Evolutionary conservation across 2,797 vertebrate species (phyloP).

Genomic region (Leptoclinus maculatus): DNA sequence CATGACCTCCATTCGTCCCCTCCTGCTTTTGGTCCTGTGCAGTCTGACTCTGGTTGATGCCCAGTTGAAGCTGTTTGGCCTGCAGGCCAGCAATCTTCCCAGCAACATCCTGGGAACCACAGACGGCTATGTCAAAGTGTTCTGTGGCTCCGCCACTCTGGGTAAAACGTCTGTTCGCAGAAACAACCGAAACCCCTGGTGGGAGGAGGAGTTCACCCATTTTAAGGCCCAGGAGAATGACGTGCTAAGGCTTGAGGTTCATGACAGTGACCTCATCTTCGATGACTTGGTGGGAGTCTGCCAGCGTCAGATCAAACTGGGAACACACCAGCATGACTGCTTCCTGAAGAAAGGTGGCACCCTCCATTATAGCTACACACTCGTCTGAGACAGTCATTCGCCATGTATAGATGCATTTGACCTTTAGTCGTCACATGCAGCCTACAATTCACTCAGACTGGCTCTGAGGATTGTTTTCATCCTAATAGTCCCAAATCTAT

Average conservation of each 20-base stretch:
- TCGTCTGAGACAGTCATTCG: neutral
- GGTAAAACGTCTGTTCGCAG: conserved; percentile 49
- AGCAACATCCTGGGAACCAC: conserved; percentile 6
- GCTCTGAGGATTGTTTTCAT: neutral
- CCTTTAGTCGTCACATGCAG: neutral
- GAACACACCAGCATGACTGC: conserved; percentile 53
- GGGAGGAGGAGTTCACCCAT: conserved; percentile 58
- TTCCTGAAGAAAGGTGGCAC: conserved; percentile 57
- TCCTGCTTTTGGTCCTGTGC: conserved; percentile 46
- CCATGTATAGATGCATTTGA: neutral
- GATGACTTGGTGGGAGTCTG: conserved; percentile 66
- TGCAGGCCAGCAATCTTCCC: conserved; percentile 43
- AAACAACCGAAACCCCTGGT: conserved; percentile 44
- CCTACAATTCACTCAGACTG: neutral
- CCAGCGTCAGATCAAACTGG: conserved; percentile 30
- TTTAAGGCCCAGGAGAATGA: neutral
- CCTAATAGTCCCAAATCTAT: neutral
- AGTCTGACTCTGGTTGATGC: conserved; percentile 8
- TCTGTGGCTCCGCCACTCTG: neutral
- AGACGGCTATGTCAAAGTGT: conserved; percentile 61
- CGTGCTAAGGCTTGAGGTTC: conserved; percentile 53
- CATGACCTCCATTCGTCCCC: conserved; percentile 35
- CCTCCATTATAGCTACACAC: conserved; percentile 62
- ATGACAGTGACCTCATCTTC: conserved; percentile 5
- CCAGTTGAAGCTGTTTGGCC: conserved; percentile 44